Evolutionary conservation across 2,797 vertebrate genomes (phyloP).

Genomic region (Anguilla megastoma): DNA sequence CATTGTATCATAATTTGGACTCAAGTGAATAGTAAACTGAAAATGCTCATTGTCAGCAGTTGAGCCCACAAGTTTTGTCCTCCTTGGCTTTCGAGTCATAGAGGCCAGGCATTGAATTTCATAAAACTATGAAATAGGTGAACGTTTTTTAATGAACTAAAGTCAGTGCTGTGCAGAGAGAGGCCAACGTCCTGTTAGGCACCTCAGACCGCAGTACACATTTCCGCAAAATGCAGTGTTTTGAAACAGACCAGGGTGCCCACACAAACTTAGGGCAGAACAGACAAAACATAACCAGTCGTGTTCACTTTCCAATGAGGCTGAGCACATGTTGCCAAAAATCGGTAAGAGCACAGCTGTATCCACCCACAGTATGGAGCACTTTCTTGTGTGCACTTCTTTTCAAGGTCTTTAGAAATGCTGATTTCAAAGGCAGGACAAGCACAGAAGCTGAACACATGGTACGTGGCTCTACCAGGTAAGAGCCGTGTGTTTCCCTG

Average conservation of each 20-base stretch:
- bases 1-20: neutral
- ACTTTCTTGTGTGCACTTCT: neutral
- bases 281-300: neutral
- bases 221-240: neutral
- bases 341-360: neutral
- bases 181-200: neutral
- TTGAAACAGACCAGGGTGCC: neutral
- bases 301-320: neutral
- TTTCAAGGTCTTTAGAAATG: neutral
- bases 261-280: neutral
- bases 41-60: neutral
- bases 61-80: neutral
- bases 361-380: slow-evolving; percentile 2
- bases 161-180: neutral
- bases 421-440: neutral
- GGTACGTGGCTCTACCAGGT: neutral
- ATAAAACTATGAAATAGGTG: neutral
- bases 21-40: neutral
- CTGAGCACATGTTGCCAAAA: neutral
- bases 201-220: neutral
- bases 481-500: neutral
- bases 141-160: neutral
- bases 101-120: neutral
- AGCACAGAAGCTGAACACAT: neutral
- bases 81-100: neutral